A percentile compares a stretch with the other conserved stretches of the same genome.
phyloP scores from a whole-genome alignment of 2,888 invertebrate genomes.

The Lamproptera curius region DNA sequence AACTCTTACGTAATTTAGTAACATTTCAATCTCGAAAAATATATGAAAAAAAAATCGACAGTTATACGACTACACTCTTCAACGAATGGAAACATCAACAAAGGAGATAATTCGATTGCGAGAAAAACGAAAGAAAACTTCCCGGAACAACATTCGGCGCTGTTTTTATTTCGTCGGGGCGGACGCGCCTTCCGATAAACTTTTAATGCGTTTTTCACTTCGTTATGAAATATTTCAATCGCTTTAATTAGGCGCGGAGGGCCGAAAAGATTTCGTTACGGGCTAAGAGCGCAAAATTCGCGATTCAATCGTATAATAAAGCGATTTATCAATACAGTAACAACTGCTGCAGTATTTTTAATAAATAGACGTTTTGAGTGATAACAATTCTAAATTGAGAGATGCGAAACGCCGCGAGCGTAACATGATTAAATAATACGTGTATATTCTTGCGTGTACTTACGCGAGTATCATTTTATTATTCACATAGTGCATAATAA shows the following conservation, averaged over 20 bases:
- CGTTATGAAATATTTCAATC: slow-evolving; percentile 60
- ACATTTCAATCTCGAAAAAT: neutral
- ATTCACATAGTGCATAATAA: neutral
- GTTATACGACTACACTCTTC: neutral
- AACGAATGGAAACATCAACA: slow-evolving; percentile 5
- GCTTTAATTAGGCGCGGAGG: slow-evolving; percentile 50
- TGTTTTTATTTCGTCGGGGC: slow-evolving; percentile 40
- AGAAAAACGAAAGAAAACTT: slow-evolving; percentile 23
- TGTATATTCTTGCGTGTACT: slow-evolving; percentile 8
- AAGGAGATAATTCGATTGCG: slow-evolving; percentile 16
- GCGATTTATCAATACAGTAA: slow-evolving; percentile 37
- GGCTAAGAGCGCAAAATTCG: slow-evolving; percentile 33
- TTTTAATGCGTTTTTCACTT: slow-evolving; percentile 68
- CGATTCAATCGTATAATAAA: slow-evolving; percentile 37
- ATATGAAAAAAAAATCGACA: no score
- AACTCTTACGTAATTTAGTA: no score
- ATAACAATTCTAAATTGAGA: slow-evolving; percentile 18
- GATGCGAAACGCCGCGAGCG: slow-evolving; percentile 14
- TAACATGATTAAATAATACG: slow-evolving; percentile 18
- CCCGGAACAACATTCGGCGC: slow-evolving; percentile 27
- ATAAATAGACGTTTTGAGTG: slow-evolving; percentile 18
- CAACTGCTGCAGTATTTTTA: slow-evolving; percentile 19
- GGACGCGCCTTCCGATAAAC: slow-evolving; percentile 44
- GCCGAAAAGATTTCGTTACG: slow-evolving; percentile 46
- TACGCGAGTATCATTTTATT: slow-evolving; percentile 8